Evolutionary conservation across 2,113 vertebrate species (phyloP).

Genomic region (Petroica traversi): DNA sequence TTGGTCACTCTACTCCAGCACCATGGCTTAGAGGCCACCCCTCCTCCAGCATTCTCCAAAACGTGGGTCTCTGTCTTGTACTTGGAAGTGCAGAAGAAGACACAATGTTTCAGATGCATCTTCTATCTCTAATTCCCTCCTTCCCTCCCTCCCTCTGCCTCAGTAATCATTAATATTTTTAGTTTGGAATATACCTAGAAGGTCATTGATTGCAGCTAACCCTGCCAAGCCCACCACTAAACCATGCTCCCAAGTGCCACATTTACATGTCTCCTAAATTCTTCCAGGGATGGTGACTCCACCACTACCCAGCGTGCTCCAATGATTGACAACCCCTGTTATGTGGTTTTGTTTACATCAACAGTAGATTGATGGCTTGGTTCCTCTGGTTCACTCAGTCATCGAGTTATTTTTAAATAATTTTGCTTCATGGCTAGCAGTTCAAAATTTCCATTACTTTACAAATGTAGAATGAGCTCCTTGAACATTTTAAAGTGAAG

Average conservation of each 20-base stretch:
- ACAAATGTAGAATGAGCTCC: neutral
- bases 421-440: neutral
- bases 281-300: neutral
- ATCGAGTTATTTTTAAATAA: neutral
- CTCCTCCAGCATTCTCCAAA: neutral
- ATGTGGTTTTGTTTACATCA: neutral
- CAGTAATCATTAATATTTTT: neutral
- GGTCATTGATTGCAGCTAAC: neutral
- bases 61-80: neutral
- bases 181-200: neutral
- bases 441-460: neutral
- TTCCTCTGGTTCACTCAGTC: neutral
- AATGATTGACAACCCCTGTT: no score
- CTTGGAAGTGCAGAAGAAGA: neutral
- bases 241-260: neutral
- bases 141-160: neutral
- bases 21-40: rapidly evolving
- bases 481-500: neutral
- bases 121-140: no score
- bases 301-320: neutral
- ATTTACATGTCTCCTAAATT: neutral
- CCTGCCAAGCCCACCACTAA: neutral
- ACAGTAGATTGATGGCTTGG: neutral
- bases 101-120: neutral
- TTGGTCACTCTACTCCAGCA: neutral